These are phyloP conservation scores for Platysternon megacephalum DNA, from an alignment of 2,113 vertebrate species.

Conservation along the genomic window DNA sequence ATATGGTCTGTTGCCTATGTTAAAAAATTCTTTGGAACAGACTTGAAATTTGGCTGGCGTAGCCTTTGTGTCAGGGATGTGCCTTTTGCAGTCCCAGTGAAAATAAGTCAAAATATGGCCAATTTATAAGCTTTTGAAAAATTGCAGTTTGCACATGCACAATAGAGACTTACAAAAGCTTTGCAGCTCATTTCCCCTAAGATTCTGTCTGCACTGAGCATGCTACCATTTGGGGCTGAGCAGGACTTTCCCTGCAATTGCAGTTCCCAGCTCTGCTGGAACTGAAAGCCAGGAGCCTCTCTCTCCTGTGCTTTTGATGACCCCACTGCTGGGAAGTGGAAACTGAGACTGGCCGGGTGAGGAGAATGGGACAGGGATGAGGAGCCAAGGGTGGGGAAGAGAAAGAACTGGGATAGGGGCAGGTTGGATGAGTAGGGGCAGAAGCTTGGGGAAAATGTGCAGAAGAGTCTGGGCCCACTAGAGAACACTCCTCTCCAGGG, in stretches of 20 bases:
- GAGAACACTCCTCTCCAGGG: background rate
- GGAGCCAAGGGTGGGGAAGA: background rate
- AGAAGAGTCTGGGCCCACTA: rapidly evolving
- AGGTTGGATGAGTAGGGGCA: background rate
- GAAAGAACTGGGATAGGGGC: background rate
- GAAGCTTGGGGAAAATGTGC: background rate
- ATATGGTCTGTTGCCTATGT: background rate
- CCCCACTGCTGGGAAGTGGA: rapidly evolving
- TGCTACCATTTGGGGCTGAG: rapidly evolving
- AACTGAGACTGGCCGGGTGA: background rate
- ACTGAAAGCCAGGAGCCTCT: background rate
- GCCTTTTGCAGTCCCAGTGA: background rate
- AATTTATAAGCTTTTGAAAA: background rate
- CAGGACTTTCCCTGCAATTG: rapidly evolving
- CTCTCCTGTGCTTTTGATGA: rapidly evolving
- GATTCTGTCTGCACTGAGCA: background rate
- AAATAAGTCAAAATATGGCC: background rate
- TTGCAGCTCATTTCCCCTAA: background rate
- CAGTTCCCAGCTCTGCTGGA: background rate
- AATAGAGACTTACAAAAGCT: background rate
- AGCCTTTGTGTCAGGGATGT: background rate
- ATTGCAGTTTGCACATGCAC: background rate
- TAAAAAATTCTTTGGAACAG: background rate
- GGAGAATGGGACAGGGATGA: background rate
- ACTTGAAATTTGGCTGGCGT: background rate